A percentile compares a stretch with the other conserved stretches of the same genome.
Evolutionary conservation across 2,113 vertebrate genomes (phyloP).

Genomic region (Himantopus leucocephalus): DNA sequence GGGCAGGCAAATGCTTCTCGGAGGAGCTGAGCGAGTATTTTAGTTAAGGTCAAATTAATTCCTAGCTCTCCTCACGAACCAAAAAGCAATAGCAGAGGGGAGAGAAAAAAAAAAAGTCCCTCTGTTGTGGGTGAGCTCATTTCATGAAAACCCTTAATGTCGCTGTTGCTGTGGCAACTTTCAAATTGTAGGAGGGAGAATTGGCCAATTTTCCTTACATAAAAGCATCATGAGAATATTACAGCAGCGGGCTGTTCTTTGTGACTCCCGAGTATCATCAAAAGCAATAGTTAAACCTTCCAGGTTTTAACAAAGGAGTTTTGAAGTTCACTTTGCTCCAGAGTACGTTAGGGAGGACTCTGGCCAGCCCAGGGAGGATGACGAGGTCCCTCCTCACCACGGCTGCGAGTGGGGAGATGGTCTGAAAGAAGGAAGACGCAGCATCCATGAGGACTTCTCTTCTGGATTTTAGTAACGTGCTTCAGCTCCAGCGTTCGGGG

Average conservation of each 20-base stretch:
- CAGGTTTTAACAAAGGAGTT: neutral
- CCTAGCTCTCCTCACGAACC: neutral
- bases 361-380: neutral
- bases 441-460: neutral
- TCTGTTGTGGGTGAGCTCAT: slow-evolving; percentile 43
- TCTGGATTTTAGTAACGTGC: neutral
- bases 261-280: neutral
- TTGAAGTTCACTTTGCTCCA: neutral
- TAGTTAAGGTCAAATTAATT: neutral
- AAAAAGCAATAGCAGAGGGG: neutral
- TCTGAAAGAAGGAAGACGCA: neutral
- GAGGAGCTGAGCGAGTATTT: neutral
- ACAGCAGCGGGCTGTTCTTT: neutral
- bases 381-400: rapidly evolving
- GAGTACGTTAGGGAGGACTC: neutral
- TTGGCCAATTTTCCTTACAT: slow-evolving; percentile 39
- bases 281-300: neutral
- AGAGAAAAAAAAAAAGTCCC: neutral
- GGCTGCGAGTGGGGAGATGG: rapidly evolving
- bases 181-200: slow-evolving; percentile 25
- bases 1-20: neutral
- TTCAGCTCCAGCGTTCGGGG: neutral
- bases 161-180: slow-evolving; percentile 55
- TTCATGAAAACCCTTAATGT: neutral
- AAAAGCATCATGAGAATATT: slow-evolving; percentile 34